A percentile compares a stretch with the other conserved stretches of the same genome.
Evolutionary conservation across 1,140 invertebrate genomes (phyloP).

Genomic region (Achroia grisella): DNA sequence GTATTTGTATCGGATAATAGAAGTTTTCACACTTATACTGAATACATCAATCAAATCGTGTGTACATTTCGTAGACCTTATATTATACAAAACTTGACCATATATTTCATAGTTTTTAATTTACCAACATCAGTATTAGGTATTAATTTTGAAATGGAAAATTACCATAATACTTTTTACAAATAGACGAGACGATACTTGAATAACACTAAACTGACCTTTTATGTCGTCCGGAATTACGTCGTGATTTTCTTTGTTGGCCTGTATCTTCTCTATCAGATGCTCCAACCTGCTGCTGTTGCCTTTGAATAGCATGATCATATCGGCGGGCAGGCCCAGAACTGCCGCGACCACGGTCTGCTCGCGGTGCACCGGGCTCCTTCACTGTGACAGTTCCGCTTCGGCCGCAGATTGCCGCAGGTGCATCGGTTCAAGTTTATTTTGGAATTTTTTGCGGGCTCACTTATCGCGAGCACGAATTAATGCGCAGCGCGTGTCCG

Average conservation of each 20-base stretch:
- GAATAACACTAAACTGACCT: constrained; percentile 42
- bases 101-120: too few relatives aligned
- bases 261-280: constrained; percentile 88
- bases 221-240: constrained; percentile 72
- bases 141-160: too few relatives aligned
- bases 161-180: too few relatives aligned
- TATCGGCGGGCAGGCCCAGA: constrained; percentile 29
- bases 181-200: too few relatives aligned
- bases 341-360: constrained; percentile 30
- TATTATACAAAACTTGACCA: too few relatives aligned
- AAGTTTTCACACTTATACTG: too few relatives aligned
- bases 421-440: constrained; percentile 65
- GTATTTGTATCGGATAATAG: too few relatives aligned
- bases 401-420: constrained; percentile 39
- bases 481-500: constrained; percentile 56
- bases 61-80: too few relatives aligned
- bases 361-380: constrained; percentile 7
- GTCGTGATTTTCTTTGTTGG: constrained; percentile 79
- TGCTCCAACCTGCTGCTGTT: constrained; percentile 86
- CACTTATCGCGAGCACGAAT: constrained; percentile 59
- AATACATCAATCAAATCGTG: too few relatives aligned
- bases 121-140: too few relatives aligned
- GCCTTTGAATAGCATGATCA: constrained; percentile 85
- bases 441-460: constrained; percentile 56
- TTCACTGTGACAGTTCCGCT: constrained; percentile 13